Percentiles rank a stretch among this genome's conserved stretches.
Conservation (phyloP, 2,888 invertebrate genomes). For the Drosophila lutescens region DNA sequence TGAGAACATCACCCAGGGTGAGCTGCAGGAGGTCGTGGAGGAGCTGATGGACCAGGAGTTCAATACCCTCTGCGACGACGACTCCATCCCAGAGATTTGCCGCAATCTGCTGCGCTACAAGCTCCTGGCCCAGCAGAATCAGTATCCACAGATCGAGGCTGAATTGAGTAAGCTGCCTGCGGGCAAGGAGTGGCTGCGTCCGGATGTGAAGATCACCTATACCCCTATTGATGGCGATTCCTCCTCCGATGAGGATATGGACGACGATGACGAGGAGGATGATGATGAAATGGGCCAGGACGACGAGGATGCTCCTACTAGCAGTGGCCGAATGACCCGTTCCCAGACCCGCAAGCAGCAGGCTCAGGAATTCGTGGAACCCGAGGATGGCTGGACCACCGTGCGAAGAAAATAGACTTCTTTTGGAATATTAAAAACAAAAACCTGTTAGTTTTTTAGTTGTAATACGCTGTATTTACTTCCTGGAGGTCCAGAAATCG, state of each 20-base stretch:
- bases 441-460: slow-evolving; percentile 48
- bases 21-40: slow-evolving; percentile 88
- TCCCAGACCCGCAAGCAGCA: slow-evolving; percentile 68
- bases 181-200: slow-evolving; percentile 86
- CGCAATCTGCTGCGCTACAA: slow-evolving; percentile 86
- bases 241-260: slow-evolving; percentile 84
- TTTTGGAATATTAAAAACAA: slow-evolving; percentile 16
- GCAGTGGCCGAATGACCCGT: slow-evolving; percentile 59
- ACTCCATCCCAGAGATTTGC: slow-evolving; percentile 88
- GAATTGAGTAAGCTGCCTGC: slow-evolving; percentile 87
- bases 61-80: slow-evolving; percentile 89
- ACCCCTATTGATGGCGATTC: slow-evolving; percentile 72
- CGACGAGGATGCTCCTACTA: slow-evolving; percentile 69
- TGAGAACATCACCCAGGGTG: slow-evolving; percentile 86
- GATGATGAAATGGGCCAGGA: slow-evolving; percentile 40
- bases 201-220: slow-evolving; percentile 84
- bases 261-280: slow-evolving; percentile 58
- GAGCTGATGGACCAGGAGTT: slow-evolving; percentile 91
- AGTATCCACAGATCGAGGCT: slow-evolving; percentile 86
- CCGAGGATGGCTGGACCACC: slow-evolving; percentile 89
- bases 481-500: slow-evolving; percentile 77
- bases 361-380: slow-evolving; percentile 77
- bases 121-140: slow-evolving; percentile 86
- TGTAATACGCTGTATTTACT: slow-evolving; percentile 71
- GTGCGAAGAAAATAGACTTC: slow-evolving; percentile 85